A percentile compares a stretch with the other conserved stretches of the same genome.
phyloP scores from a whole-genome alignment of 2,113 vertebrate genomes.

The Delphinapterus leucas region DNA sequence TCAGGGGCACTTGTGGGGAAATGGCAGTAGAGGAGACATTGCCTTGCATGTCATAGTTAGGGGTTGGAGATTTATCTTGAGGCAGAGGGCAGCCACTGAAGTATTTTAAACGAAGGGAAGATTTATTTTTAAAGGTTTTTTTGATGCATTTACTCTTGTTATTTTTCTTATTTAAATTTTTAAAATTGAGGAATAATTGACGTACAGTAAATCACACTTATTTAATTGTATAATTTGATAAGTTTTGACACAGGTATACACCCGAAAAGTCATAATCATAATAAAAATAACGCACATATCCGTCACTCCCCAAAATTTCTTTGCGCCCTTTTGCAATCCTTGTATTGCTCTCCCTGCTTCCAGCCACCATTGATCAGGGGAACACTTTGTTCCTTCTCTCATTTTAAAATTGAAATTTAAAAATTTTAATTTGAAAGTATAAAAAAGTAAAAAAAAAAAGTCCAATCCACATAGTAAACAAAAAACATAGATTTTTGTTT shows the following conservation, averaged over 20 bases:
- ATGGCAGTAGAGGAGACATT: neutral
- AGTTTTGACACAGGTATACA: neutral
- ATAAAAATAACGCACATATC: neutral
- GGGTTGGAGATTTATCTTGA: neutral
- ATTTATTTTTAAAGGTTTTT: neutral
- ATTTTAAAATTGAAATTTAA: neutral
- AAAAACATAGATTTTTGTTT: constrained; percentile 25
- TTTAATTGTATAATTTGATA: neutral
- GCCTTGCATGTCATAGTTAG: neutral
- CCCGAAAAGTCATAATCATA: neutral
- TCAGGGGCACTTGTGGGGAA: neutral
- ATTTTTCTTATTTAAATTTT: neutral
- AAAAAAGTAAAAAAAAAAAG: neutral
- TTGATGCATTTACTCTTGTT: neutral
- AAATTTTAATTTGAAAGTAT: neutral
- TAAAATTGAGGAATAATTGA: neutral
- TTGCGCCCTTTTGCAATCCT: neutral
- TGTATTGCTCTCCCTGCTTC: neutral
- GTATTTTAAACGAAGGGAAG: neutral
- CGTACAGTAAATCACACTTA: neutral
- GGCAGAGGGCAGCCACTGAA: neutral
- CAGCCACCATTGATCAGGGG: neutral
- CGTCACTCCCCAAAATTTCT: neutral
- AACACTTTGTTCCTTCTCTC: neutral
- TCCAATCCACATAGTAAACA: neutral